A percentile compares a stretch with the other conserved stretches of the same genome.
These are phyloP conservation scores for Lepus townsendii DNA, from an alignment of 2,797 vertebrate species.

Conservation along the genomic window DNA sequence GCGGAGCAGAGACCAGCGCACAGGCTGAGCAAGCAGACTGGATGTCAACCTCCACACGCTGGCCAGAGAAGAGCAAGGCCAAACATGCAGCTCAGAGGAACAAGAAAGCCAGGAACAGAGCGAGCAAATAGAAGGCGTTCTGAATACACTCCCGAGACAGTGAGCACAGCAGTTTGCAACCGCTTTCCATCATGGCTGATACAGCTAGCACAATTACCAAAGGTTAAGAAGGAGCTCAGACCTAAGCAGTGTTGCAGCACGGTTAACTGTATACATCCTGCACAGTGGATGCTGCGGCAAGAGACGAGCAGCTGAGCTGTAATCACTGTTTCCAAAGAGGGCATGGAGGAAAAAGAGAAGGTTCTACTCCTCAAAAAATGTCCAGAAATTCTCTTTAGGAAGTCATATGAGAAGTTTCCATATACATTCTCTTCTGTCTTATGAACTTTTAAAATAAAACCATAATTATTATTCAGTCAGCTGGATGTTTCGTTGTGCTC, in stretches of 20 bases:
- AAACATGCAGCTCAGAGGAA: background rate
- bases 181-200: background rate
- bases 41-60: background rate
- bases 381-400: conserved; percentile 23
- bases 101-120: background rate
- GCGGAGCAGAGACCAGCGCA: background rate
- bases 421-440: conserved; percentile 17
- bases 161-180: background rate
- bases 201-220: background rate
- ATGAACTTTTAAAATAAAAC: conserved; percentile 42
- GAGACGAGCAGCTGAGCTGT: background rate
- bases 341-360: conserved; percentile 15
- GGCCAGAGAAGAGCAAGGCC: background rate
- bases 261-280: background rate
- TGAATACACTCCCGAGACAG: background rate
- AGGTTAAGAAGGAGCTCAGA: background rate
- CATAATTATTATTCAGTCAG: background rate
- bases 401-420: background rate
- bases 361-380: background rate
- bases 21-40: background rate
- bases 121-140: background rate
- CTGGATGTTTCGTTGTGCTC: conserved; percentile 38
- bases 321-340: conserved; percentile 1
- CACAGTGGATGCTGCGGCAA: background rate
- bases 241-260: background rate